These are phyloP conservation scores for Loris lydekkerianus DNA, from an alignment of 2,797 vertebrate genomes.

Conservation along the genomic window DNA sequence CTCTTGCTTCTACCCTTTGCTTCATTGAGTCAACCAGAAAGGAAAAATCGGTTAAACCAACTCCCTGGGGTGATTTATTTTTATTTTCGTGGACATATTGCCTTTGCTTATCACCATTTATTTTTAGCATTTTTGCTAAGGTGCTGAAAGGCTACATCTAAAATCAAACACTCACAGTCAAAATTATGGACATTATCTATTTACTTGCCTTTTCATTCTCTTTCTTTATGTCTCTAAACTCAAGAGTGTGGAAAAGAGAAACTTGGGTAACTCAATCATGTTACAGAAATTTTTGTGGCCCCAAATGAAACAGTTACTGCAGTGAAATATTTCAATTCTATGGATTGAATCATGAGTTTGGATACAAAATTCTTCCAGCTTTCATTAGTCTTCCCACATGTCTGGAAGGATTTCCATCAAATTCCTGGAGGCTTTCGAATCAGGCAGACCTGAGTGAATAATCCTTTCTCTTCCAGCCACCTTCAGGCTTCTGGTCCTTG, in stretches of 20 bases:
- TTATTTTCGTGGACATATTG: conserved; percentile 63
- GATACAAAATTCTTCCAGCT: conserved; percentile 52
- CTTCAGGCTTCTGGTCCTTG: conserved; percentile 24
- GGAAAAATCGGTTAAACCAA: conserved; percentile 43
- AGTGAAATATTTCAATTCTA: conserved; percentile 67
- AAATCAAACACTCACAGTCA: conserved; percentile 24
- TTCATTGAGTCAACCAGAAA: conserved; percentile 62
- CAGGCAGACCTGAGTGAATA: background rate
- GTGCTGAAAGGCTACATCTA: conserved; percentile 70
- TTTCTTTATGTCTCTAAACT: background rate
- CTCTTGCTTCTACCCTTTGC: conserved; percentile 46
- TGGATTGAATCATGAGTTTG: conserved; percentile 50
- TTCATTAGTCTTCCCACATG: conserved; percentile 54
- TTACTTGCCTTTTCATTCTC: conserved; percentile 46
- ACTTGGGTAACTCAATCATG: conserved; percentile 15
- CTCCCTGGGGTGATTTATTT: conserved; percentile 50
- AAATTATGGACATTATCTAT: conserved; percentile 61
- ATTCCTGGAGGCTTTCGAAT: conserved; percentile 17
- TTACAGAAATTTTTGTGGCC: conserved; percentile 33
- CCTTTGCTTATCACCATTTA: conserved; percentile 71
- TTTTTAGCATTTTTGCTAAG: conserved; percentile 60
- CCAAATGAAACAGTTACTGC: conserved; percentile 20
- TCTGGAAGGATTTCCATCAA: background rate
- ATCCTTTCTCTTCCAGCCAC: background rate
- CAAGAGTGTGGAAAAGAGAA: conserved; percentile 27